Base-by-base conservation (phyloP, 2,888 invertebrate genomes). In the Volucella bombylans region DNA sequence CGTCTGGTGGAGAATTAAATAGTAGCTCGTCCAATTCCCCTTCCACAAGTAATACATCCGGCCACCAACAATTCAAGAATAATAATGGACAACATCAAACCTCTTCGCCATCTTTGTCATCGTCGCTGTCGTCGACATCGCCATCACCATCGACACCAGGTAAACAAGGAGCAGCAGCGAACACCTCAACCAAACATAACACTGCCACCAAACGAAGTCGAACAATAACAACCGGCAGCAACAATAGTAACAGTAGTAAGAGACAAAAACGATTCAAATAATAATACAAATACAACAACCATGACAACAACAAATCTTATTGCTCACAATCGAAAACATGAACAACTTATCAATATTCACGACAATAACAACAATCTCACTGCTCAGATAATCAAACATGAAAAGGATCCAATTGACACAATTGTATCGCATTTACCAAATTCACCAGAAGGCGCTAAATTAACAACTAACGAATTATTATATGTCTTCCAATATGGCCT, bases 391-490 rank as follows among this genome's bases (percentile, higher is more conserved):
- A 79, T 82, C 62, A 83, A 82, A 14, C 59, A 81, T 15, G 83
- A 87, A 59, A 76, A 79, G 43, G 76, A 77, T 64, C 65, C 73
- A 52, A 65, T 82, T 45, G 80, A 71, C 4, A 14, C 67, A 41
- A 10, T 87, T 38, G 72, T 87, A 0, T 97, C 97, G 0, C 96
- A 96, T 90, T 97, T 97, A 1, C 97, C 97, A 0, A 96, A 96
- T 90, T 97, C 97, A 1, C 97, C 97, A 0, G 97, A 97, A 90
- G 96, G 96, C 87, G 96, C 97, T 18, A 87, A 82, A 65, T 49
- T 86, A 55, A 43, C 18, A 39, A n/a, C n/a, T n/a, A 11, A 12
- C 41, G 47, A 65, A 69, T 65, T 69, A 62, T 43, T 67, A 4
- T 57, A 78, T 0, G 31, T 71, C 9, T 54, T 76, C 11, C 59